Conservation (phyloP, 2,113 vertebrate species). For the Pomatostomus ruficeps region DNA sequence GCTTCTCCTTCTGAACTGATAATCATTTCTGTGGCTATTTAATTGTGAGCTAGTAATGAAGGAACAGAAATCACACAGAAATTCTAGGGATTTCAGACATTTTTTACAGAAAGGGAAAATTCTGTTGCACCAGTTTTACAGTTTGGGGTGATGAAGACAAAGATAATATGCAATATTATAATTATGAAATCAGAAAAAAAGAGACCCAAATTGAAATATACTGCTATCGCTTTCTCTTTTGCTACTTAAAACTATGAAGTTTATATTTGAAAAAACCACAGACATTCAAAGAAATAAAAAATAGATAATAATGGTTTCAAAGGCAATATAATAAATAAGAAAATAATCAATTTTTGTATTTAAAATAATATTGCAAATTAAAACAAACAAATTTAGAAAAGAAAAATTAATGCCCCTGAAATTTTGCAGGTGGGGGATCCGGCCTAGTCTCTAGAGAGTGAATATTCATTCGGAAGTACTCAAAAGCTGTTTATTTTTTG, state of each 20-base stretch:
- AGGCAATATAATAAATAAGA: background rate
- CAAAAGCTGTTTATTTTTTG: background rate
- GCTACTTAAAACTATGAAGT: background rate
- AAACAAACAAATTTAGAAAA: background rate
- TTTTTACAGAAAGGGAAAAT: background rate
- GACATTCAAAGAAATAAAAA: background rate
- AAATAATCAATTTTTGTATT: background rate
- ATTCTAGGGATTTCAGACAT: background rate
- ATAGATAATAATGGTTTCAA: background rate
- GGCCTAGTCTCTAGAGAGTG: background rate
- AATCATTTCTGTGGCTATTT: background rate
- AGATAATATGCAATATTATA: background rate
- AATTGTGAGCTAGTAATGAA: background rate
- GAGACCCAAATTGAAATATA: background rate
- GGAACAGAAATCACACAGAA: background rate
- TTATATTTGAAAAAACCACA: background rate
- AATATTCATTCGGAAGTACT: background rate
- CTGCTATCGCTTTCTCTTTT: background rate
- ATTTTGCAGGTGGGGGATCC: background rate
- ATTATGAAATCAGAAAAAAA: background rate
- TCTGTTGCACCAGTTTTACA: background rate
- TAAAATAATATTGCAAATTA: background rate
- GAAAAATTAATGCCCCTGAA: background rate
- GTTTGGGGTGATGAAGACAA: background rate
- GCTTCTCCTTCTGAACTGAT: background rate